Conservation (phyloP, 2,113 vertebrate genomes). For the Menura novaehollandiae region DNA sequence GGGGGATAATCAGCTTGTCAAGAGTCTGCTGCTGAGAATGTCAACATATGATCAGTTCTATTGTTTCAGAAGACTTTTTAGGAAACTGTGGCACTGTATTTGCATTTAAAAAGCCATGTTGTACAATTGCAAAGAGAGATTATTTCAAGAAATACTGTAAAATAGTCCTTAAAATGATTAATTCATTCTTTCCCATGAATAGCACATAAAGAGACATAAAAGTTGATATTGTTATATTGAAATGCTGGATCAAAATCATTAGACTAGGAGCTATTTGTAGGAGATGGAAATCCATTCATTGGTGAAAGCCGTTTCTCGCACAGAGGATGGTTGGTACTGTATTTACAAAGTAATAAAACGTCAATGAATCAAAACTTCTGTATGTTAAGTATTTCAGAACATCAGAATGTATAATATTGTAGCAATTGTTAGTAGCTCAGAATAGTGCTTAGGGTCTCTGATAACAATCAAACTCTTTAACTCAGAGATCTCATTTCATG, state of each 20-base stretch:
- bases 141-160: slow-evolving; percentile 28
- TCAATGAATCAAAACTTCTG: neutral
- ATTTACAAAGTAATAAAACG: neutral
- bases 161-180: slow-evolving; percentile 40
- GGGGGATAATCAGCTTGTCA: slow-evolving; percentile 74
- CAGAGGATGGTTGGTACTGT: neutral
- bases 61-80: slow-evolving; percentile 54
- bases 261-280: neutral
- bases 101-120: slow-evolving; percentile 65
- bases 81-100: slow-evolving; percentile 45
- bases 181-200: slow-evolving; percentile 41
- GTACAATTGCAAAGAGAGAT: slow-evolving; percentile 27
- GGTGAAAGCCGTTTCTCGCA: neutral
- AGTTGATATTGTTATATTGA: neutral
- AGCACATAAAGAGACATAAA: neutral
- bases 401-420: neutral
- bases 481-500: neutral
- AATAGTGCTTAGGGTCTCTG: neutral
- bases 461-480: neutral
- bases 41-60: slow-evolving; percentile 60
- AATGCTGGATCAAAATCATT: slow-evolving; percentile 10
- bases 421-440: neutral
- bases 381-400: neutral
- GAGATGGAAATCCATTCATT: neutral
- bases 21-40: slow-evolving; percentile 50